Evolutionary conservation across 2,797 vertebrate genomes (phyloP).

Genomic region (Menidia menidia): DNA sequence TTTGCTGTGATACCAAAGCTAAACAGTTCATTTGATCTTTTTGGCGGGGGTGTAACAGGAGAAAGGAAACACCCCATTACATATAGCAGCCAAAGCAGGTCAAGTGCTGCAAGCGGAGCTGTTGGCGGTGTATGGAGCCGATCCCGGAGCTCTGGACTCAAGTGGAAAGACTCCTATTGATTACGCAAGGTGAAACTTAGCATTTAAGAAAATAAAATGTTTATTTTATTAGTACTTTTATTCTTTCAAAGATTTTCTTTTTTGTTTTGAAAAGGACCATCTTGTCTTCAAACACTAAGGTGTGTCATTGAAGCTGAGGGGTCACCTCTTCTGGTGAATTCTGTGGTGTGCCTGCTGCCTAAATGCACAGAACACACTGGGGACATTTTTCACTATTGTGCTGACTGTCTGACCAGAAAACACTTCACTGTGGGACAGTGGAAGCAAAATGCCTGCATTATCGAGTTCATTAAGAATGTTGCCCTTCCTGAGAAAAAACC

Average conservation of each 20-base stretch:
- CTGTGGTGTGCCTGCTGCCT: neutral
- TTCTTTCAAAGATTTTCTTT: neutral
- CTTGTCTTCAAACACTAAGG: conserved; percentile 2
- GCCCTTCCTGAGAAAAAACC: neutral
- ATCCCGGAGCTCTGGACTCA: conserved; percentile 94
- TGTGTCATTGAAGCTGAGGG: neutral
- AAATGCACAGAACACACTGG: neutral
- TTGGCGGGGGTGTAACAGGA: conserved; percentile 79
- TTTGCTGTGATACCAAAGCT: neutral
- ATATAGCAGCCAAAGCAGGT: conserved; percentile 96
- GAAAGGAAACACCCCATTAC: conserved; percentile 96
- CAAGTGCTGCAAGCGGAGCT: conserved; percentile 94
- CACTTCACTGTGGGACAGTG: conserved; percentile 31
- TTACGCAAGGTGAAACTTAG: conserved; percentile 88
- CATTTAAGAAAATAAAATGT: neutral
- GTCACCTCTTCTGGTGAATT: neutral
- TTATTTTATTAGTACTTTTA: neutral
- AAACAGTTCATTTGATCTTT: neutral
- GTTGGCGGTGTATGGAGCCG: conserved; percentile 94
- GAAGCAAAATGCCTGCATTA: neutral
- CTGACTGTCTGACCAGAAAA: neutral
- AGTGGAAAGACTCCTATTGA: conserved; percentile 94
- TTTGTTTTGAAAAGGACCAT: neutral
- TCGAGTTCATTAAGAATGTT: no score
- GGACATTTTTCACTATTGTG: neutral